Evolutionary conservation across 2,797 vertebrate species (phyloP), one percentile per base, ranked within the genome.

Genomic region (Leuciscus waleckii): DNA sequence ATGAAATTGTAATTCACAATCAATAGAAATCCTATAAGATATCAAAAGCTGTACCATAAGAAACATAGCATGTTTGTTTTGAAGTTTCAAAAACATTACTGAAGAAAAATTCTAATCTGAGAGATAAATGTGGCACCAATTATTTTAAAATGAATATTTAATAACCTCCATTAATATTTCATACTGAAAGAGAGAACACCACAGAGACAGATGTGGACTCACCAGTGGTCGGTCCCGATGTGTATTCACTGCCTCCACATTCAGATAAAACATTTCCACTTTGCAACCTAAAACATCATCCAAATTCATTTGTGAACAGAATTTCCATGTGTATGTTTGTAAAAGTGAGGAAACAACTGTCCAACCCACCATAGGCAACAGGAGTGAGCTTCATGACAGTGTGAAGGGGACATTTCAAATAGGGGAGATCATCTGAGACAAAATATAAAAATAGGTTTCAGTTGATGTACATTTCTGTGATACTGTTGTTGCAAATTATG

Each of bases 221-320:
- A 99, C 98, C 7, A 95, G 90, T 78, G 98, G 97, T 70, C 97
- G 95, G 86, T 98, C 98, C 0, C 98, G 94, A 89, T 99, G 98
- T 0, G 98, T 99, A 93, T 98, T 96, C 84, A 99, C 98, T 5
- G 98, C 98, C 87, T 99, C 97, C 91, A 99, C 97, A 0, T 97
- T 95, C 79, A 98, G 94, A 70, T 95, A 94, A 83, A 99, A 95
- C 67, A 95, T 96, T 91, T 99, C 98, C 92, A 99, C 96, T 93
- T 99, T 99, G 88, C 98, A 99, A 4, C 98, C 98, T 99, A 87
- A 23, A 79, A 75, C 21, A 70, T 13, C 71, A 88, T 51, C 21
- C 76, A 68, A 29, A 3, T 39, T 81, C 14, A 39, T 29, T 32
- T 58, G 7, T 78, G 46, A 76, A 17, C 17, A 61, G 7, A 35